Percentiles rank a stretch among this genome's conserved stretches.
Conservation (phyloP, 1,140 invertebrate genomes). For the Cotesia vestalis region DNA sequence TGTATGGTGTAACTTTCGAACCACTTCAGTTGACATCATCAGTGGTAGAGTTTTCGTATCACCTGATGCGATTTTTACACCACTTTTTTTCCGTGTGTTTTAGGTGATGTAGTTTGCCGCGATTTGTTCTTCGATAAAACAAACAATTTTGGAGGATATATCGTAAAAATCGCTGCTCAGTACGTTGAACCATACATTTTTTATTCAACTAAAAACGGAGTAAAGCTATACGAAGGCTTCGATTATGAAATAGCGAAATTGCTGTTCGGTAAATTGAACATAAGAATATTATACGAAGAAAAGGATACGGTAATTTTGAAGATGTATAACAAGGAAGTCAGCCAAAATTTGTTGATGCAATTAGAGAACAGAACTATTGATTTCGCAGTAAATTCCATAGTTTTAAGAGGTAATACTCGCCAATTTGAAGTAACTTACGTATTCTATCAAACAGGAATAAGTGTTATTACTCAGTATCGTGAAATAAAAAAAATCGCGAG, state of each 20-base stretch:
- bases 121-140: constrained; percentile 3
- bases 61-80: too few relatives aligned
- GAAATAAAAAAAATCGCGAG: not conserved
- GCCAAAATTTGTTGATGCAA: too few relatives aligned
- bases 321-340: too few relatives aligned
- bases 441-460: not conserved
- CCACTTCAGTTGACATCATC: too few relatives aligned
- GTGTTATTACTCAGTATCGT: not conserved
- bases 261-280: not conserved
- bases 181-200: not conserved
- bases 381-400: not conserved
- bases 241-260: not conserved
- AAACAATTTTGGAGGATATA: not conserved
- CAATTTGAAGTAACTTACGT: not conserved
- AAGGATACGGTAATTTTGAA: too few relatives aligned
- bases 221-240: not conserved
- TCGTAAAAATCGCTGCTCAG: not conserved
- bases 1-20: too few relatives aligned
- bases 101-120: not conserved
- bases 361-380: not conserved
- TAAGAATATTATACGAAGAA: too few relatives aligned
- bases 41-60: too few relatives aligned
- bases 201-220: not conserved
- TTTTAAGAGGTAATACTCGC: not conserved
- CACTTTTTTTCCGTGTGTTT: too few relatives aligned